Evolutionary conservation across 1,140 invertebrate genomes (phyloP).

Genomic region (Aphidius ervi): DNA sequence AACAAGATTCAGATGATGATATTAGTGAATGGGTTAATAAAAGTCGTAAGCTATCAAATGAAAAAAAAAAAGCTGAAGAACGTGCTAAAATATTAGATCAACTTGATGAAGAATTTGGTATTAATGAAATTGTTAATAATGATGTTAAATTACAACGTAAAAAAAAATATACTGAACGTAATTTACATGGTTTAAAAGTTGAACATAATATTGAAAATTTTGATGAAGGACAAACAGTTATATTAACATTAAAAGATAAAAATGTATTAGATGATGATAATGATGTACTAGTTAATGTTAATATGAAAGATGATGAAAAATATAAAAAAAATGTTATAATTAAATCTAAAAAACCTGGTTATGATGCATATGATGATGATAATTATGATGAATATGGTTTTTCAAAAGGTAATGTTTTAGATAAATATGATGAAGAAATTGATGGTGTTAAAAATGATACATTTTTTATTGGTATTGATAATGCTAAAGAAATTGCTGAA

Average conservation of each 20-base stretch:
- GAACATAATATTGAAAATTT: slow-evolving; percentile 79
- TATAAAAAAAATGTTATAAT: slow-evolving; percentile 83
- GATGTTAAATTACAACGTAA: slow-evolving; percentile 64
- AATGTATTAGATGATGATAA: slow-evolving; percentile 84
- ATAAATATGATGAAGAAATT: slow-evolving; percentile 97
- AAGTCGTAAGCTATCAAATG: slow-evolving; percentile 70
- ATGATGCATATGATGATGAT: slow-evolving; percentile 84
- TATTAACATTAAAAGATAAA: slow-evolving; percentile 93
- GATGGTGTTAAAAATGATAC: slow-evolving; percentile 72
- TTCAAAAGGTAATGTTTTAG: slow-evolving; percentile 64
- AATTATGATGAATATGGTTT: slow-evolving; percentile 80
- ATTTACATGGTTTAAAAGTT: slow-evolving; percentile 82
- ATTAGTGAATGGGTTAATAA: slow-evolving; percentile 77
- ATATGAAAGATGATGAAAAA: slow-evolving; percentile 89
- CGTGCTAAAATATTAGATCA: slow-evolving; percentile 90
- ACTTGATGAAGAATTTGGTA: slow-evolving; percentile 92
- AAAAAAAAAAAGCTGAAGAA: slow-evolving; percentile 82
- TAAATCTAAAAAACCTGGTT: slow-evolving; percentile 77
- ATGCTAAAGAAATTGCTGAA: slow-evolving; percentile 48
- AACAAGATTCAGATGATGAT: slow-evolving; percentile 73
- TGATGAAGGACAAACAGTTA: slow-evolving; percentile 77
- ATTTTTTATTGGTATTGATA: slow-evolving; percentile 73
- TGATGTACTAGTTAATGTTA: slow-evolving; percentile 94
- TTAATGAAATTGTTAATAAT: slow-evolving; percentile 76
- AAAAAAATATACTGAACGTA: slow-evolving; percentile 61